Conservation (phyloP, 2,113 vertebrate genomes). For the Hydrochoerus hydrochaeris region DNA sequence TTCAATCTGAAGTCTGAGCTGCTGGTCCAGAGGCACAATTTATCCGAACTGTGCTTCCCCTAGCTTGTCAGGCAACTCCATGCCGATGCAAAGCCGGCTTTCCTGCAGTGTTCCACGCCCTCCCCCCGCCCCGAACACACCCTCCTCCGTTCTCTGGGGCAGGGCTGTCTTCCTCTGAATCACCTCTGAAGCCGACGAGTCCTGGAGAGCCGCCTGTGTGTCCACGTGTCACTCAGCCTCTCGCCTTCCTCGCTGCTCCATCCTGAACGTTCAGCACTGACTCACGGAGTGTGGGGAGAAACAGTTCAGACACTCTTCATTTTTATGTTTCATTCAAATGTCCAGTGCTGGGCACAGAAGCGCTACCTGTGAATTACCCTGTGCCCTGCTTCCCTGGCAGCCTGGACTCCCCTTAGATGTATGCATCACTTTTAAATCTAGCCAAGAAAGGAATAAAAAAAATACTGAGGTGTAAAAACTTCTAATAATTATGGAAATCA, state of each 20-base stretch:
- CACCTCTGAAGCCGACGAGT: background rate
- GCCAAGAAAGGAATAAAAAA: background rate
- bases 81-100: background rate
- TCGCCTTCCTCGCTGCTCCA: no score
- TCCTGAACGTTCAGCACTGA: background rate
- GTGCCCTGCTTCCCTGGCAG: background rate
- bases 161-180: background rate
- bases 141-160: rapidly evolving
- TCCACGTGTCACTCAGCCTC: background rate
- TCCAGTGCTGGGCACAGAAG: background rate
- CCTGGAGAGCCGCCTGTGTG: background rate
- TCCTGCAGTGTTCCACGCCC: background rate
- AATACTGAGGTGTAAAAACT: background rate
- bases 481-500: background rate
- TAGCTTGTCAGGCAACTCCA: background rate
- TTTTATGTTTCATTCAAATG: background rate
- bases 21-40: background rate
- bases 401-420: background rate
- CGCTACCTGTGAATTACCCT: background rate
- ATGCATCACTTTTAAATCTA: background rate
- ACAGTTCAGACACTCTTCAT: background rate
- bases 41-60: rapidly evolving
- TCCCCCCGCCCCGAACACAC: rapidly evolving
- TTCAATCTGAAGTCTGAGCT: background rate
- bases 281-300: background rate